Percentiles rank a stretch among this genome's conserved stretches.
Evolutionary conservation across 2,113 vertebrate genomes (phyloP).

Genomic region (Gavialis gangeticus): DNA sequence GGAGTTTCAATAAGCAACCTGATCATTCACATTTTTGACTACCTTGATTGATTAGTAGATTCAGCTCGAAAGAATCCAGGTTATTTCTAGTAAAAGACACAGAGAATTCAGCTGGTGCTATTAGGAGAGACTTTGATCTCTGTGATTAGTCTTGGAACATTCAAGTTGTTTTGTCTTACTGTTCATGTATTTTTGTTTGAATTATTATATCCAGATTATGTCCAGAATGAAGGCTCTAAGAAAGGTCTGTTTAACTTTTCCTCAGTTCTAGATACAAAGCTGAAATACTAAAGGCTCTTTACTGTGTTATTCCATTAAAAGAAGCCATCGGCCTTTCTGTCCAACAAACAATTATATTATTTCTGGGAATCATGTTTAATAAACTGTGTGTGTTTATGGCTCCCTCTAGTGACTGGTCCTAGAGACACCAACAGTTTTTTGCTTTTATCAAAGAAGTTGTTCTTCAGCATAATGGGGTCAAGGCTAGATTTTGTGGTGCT

Average conservation of each 20-base stretch:
- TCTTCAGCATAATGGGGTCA: fast-evolving
- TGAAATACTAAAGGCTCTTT: background rate
- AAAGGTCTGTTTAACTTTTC: too few relatives aligned
- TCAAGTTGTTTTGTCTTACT: too few relatives aligned
- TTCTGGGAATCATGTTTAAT: background rate
- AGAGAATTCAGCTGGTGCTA: too few relatives aligned
- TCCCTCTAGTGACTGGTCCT: constrained; percentile 43
- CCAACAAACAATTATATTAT: background rate
- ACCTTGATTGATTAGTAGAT: background rate
- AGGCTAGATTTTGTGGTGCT: background rate
- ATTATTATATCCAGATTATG: too few relatives aligned
- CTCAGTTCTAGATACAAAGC: too few relatives aligned
- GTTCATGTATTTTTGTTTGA: too few relatives aligned
- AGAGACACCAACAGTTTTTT: background rate
- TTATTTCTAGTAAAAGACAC: background rate
- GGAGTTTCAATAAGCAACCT: background rate
- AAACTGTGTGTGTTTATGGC: background rate
- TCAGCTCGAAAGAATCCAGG: background rate
- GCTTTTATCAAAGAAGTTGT: background rate
- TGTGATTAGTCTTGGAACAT: too few relatives aligned
- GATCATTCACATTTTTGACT: background rate
- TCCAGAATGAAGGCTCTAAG: too few relatives aligned
- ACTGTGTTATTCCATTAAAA: background rate
- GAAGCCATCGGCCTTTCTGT: background rate
- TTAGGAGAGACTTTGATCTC: too few relatives aligned